phyloP scores from a whole-genome alignment of 2,797 vertebrate species.

The Cuniculus paca region DNA sequence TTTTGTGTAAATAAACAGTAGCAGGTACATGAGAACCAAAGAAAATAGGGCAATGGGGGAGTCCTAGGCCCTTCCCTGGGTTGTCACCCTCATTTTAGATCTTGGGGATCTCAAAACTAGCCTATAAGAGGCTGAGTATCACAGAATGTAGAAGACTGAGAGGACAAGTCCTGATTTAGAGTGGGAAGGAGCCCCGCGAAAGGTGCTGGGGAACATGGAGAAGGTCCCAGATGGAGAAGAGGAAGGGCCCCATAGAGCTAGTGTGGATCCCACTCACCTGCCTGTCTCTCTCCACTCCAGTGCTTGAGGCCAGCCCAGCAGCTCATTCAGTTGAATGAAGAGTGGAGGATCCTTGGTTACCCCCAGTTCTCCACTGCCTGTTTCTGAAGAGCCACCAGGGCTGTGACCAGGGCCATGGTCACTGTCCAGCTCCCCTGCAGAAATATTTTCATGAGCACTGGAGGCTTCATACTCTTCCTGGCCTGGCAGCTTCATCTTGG shows the following conservation, averaged over 20 bases:
- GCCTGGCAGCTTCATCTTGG: constrained; percentile 71
- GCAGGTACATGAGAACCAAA: background rate
- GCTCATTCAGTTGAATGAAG: constrained; percentile 90
- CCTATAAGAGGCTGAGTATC: background rate
- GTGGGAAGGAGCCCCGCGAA: background rate
- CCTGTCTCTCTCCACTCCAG: constrained; percentile 88
- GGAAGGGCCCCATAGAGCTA: background rate
- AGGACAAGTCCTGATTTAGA: background rate
- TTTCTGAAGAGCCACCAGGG: constrained; percentile 11
- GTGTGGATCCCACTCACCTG: constrained; percentile 85
- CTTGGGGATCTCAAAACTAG: constrained; percentile 1
- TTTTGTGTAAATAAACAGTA: constrained; percentile 85
- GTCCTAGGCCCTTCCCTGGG: background rate
- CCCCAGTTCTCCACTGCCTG: background rate
- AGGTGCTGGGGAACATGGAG: background rate
- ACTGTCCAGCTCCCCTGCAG: constrained; percentile 34
- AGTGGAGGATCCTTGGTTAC: constrained; percentile 74
- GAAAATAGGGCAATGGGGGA: background rate
- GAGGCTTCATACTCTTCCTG: constrained; percentile 70
- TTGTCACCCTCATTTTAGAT: background rate
- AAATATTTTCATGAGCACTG: constrained; percentile 50
- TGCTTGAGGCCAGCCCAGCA: constrained; percentile 82
- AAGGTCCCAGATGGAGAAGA: background rate
- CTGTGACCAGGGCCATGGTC: background rate
- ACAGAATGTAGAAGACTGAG: background rate